These are phyloP conservation scores for Grallaria varia DNA, from an alignment of 2,113 vertebrate species.

Conservation along the genomic window DNA sequence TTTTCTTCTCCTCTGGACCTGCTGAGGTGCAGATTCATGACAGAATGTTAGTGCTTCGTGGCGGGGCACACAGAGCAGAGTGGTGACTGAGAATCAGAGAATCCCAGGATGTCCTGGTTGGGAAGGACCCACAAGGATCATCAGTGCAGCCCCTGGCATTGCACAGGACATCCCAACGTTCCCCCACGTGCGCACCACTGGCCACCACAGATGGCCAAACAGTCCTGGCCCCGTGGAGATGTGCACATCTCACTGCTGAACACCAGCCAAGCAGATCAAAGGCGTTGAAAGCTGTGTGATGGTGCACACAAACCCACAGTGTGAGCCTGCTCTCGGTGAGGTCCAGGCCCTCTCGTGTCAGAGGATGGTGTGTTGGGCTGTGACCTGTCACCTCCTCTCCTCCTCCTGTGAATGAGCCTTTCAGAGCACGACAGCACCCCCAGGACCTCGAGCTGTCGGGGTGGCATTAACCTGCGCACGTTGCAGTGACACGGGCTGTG, in stretches of 20 bases:
- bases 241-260: neutral
- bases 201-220: neutral
- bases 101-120: fast-evolving
- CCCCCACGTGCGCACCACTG: neutral
- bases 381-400: neutral
- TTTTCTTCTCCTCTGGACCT: neutral
- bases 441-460: neutral
- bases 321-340: neutral
- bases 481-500: neutral
- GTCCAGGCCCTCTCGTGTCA: neutral
- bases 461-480: neutral
- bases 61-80: neutral
- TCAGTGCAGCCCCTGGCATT: neutral
- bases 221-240: neutral
- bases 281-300: neutral
- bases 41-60: neutral
- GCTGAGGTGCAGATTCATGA: neutral
- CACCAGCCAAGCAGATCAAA: neutral
- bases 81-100: neutral
- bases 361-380: neutral
- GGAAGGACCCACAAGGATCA: neutral
- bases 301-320: neutral
- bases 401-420: neutral
- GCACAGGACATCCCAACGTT: neutral
- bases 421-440: neutral